Base-by-base conservation (phyloP, 1,140 invertebrate genomes). In the Tribolium castaneum region DNA sequence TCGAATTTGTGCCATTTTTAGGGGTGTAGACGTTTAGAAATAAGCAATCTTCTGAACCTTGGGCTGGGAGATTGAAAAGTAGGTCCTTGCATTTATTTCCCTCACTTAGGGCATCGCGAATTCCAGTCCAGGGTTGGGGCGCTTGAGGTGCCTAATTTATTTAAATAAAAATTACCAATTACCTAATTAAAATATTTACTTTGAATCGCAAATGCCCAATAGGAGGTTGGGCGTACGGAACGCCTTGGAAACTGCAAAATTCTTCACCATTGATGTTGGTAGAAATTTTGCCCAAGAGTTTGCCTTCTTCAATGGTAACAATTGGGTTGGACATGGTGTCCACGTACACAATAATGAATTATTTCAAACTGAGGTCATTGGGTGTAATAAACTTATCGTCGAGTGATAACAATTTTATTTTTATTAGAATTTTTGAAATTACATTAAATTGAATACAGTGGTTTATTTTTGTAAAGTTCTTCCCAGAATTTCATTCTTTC, bases 1-100 rank as follows among this genome's bases (percentile, higher is more conserved):
- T 76, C 2, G 84, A 83, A 12, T 25, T 16, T 82, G 56, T 85
- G 82, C 54, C 86, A 13, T 79, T 9, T 75, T 75, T 35, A 25
- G 90, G 91, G 2, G 91, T 90, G 84, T 90, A 94, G 0, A 95
- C 89, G 81, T 95, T 95, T 0, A 95, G 83, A 83, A 91, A 93
- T 0, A 95, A 88, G 83, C 94, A 95, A 85, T 95, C 93, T 84
- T 95, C 94, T 3, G 76, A 78, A 1, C 81, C 80, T 16, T 76
- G 50, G 6, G 50, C 19, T 66, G 54, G 13, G 13, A 22, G 16
- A 19, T 50, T 77, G 3, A 50, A 39, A 7, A 78, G 3, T n/a
- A 75, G 10, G 13, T 78, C 51, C 30, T 56, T 75, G 9, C 76
- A 80, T 76, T 70, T 35, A 30, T 70, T 56, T 3, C 76, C 70